Conservation (phyloP, 2,888 invertebrate species). For the Limulus polyphemus region DNA sequence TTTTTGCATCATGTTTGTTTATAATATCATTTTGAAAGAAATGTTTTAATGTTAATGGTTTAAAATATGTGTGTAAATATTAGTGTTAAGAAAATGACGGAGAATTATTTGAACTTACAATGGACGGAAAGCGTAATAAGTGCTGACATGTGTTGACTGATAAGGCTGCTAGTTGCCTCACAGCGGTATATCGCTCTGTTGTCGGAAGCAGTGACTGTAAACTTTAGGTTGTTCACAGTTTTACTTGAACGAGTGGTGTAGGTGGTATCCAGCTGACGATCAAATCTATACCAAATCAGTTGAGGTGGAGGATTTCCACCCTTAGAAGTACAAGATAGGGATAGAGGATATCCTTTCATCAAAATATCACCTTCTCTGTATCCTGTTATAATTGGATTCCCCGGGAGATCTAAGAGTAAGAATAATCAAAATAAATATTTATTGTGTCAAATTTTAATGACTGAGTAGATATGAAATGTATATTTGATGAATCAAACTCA, state of each 20-base stretch:
- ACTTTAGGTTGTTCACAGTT: not conserved
- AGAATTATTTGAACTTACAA: slow-evolving; percentile 16
- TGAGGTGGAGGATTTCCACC: not conserved
- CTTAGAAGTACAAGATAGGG: not conserved
- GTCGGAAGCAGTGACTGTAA: slow-evolving; percentile 25
- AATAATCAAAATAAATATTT: not conserved
- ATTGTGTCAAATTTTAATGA: too few relatives aligned
- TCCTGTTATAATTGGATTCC: not conserved
- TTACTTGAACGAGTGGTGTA: not conserved
- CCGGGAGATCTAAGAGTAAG: not conserved
- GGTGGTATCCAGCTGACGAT: not conserved
- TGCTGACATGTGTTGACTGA: slow-evolving; percentile 16
- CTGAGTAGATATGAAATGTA: too few relatives aligned
- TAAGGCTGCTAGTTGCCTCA: slow-evolving; percentile 32
- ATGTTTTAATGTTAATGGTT: too few relatives aligned
- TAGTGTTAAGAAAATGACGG: too few relatives aligned
- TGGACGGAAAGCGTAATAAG: slow-evolving; percentile 23
- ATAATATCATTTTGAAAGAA: too few relatives aligned
- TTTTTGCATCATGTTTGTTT: too few relatives aligned
- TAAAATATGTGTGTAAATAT: too few relatives aligned
- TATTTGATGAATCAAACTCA: too few relatives aligned
- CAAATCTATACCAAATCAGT: not conserved
- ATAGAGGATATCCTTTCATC: not conserved
- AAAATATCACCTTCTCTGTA: slow-evolving; percentile 1
- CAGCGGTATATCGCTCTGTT: slow-evolving; percentile 36